phyloP scores from a whole-genome alignment of 92 coral and sea anemone genomes.

The Zoanthus solanderi region DNA sequence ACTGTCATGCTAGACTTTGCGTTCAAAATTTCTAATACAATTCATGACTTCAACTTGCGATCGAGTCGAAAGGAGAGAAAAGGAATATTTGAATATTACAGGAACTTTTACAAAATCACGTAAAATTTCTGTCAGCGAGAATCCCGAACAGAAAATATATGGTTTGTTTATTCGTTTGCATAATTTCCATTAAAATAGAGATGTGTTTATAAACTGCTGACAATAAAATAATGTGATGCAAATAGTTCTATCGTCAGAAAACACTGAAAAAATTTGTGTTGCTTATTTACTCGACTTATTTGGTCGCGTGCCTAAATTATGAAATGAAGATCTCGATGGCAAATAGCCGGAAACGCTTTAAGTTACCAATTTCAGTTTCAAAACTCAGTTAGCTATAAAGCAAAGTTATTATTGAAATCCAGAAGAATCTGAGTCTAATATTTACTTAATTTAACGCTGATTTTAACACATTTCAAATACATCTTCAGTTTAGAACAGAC shows the following conservation, averaged over 20 bases:
- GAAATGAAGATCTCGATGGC: not conserved
- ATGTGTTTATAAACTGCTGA: slow-evolving; percentile 29
- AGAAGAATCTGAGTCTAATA: not conserved
- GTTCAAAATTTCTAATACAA: not conserved
- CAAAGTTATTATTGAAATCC: not conserved
- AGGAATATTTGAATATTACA: not conserved
- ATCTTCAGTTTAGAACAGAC: slow-evolving; percentile 11
- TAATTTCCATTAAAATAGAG: slow-evolving; percentile 37
- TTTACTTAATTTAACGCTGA: slow-evolving; percentile 27
- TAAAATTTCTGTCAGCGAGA: not conserved
- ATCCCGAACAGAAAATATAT: not conserved
- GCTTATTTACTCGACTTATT: slow-evolving; percentile 16
- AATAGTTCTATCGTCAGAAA: slow-evolving; percentile 17
- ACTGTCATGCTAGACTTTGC: slow-evolving; percentile 1
- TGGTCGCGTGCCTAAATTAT: slow-evolving; percentile 31
- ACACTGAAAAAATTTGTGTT: not conserved
- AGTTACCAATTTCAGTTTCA: slow-evolving; percentile 1
- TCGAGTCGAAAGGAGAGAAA: not conserved
- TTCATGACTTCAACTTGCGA: not conserved
- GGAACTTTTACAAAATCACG: not conserved
- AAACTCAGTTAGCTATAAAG: not conserved
- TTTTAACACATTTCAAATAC: slow-evolving; percentile 29
- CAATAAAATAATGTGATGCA: slow-evolving; percentile 42
- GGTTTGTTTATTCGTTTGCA: not conserved
- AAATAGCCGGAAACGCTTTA: not conserved